A percentile compares a stretch with the other conserved stretches of the same genome.
These are phyloP conservation scores for Lacerta viridis DNA, from an alignment of 2,797 vertebrate genomes.

Conservation along the genomic window DNA sequence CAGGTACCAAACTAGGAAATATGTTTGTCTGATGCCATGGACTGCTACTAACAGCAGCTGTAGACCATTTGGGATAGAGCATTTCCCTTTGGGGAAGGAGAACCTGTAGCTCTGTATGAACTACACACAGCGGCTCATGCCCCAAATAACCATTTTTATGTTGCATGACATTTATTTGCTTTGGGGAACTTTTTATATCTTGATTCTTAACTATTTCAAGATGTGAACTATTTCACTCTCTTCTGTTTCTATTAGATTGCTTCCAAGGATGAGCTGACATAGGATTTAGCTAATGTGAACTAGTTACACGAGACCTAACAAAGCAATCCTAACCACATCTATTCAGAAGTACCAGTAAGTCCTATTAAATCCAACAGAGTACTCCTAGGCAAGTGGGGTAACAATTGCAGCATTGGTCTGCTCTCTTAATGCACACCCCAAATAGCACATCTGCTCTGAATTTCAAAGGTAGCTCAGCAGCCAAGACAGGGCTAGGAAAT, in stretches of 20 bases:
- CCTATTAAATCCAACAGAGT: no score
- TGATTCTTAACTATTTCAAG: slow-evolving; percentile 14
- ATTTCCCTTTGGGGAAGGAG: neutral
- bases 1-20: neutral
- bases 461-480: slow-evolving; percentile 13
- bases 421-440: neutral
- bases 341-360: no score
- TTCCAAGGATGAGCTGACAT: neutral
- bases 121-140: neutral
- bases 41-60: neutral
- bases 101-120: neutral
- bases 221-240: slow-evolving; percentile 28
- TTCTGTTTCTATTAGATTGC: neutral
- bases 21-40: neutral
- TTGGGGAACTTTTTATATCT: slow-evolving; percentile 12
- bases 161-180: neutral
- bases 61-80: neutral
- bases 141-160: neutral
- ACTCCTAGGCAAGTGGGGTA: no score
- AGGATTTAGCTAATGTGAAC: neutral
- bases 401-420: no score
- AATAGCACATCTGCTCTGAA: neutral
- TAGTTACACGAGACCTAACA: neutral
- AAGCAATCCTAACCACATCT: no score
- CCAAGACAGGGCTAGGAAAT: neutral